Conservation (phyloP, 2,113 vertebrate species). For the Malurus cyaneus region DNA sequence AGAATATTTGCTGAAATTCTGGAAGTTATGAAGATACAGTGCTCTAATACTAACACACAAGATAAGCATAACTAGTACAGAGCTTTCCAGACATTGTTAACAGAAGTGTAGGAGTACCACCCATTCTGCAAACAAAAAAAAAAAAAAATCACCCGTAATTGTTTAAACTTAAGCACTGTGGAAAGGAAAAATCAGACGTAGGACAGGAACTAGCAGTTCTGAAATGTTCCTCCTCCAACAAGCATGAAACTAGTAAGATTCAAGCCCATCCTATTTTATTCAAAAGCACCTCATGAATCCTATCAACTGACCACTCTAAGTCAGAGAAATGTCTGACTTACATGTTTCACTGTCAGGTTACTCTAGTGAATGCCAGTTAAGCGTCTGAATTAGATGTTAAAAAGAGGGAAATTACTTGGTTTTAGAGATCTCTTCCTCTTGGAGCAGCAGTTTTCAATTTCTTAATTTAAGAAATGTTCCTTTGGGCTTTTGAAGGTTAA, state of each 20-base stretch:
- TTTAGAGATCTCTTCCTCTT: background rate
- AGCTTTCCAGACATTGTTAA: background rate
- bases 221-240: background rate
- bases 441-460: background rate
- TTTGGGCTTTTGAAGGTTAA: background rate
- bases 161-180: background rate
- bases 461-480: background rate
- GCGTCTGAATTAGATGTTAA: background rate
- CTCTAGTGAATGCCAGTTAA: background rate
- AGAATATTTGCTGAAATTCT: background rate
- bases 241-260: background rate
- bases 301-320: background rate
- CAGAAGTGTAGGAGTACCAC: background rate
- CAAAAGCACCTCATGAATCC: background rate
- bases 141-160: background rate
- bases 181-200: background rate
- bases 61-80: background rate
- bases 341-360: background rate
- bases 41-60: background rate
- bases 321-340: background rate
- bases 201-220: background rate
- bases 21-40: background rate
- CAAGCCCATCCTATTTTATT: background rate
- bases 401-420: background rate
- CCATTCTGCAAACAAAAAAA: slow-evolving; percentile 18